Evolutionary conservation across 2,888 invertebrate species (phyloP).

Genomic region (Aphelenchoides bicaudatus): DNA sequence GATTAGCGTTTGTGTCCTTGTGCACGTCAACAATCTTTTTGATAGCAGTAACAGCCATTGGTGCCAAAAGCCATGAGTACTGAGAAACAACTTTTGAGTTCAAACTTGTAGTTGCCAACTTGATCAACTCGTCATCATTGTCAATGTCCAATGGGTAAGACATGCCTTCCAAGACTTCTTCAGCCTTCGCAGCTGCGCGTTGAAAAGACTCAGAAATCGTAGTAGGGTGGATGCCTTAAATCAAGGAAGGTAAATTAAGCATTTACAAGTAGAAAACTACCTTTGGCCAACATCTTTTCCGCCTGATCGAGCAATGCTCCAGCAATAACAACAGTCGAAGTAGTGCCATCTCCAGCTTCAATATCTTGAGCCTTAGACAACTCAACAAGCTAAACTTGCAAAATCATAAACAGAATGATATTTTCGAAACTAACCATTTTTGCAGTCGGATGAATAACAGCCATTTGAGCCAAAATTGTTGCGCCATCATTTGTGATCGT

Average conservation of each 20-base stretch:
- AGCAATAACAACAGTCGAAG: conserved; percentile 93
- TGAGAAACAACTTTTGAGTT: conserved; percentile 99
- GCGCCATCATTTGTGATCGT: conserved; percentile 99
- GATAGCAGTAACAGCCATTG: conserved; percentile 94
- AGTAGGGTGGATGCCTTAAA: conserved; percentile 88
- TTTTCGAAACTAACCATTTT: conserved; percentile 75
- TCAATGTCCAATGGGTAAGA: conserved; percentile 78
- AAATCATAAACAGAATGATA: not conserved
- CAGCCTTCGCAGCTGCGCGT: conserved; percentile 71
- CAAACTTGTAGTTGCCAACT: conserved; percentile 92
- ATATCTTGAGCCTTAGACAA: conserved; percentile 92
- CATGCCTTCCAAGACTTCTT: conserved; percentile 74
- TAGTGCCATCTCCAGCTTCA: conserved; percentile 98
- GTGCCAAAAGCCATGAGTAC: conserved; percentile 88
- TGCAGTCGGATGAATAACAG: conserved; percentile 94
- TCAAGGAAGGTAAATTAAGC: conserved; percentile 5
- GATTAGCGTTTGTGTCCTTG: conserved; percentile 76
- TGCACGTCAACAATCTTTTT: conserved; percentile 76
- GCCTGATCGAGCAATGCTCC: conserved; percentile 91
- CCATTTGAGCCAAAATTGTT: conserved; percentile 97
- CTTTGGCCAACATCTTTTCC: conserved; percentile 80
- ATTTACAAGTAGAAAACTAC: conserved; percentile 46
- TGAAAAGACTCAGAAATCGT: conserved; percentile 95
- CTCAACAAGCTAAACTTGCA: conserved; percentile 77
- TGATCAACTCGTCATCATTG: conserved; percentile 81